Conservation (phyloP, 1,140 invertebrate species). For the Brachionus angularis region DNA sequence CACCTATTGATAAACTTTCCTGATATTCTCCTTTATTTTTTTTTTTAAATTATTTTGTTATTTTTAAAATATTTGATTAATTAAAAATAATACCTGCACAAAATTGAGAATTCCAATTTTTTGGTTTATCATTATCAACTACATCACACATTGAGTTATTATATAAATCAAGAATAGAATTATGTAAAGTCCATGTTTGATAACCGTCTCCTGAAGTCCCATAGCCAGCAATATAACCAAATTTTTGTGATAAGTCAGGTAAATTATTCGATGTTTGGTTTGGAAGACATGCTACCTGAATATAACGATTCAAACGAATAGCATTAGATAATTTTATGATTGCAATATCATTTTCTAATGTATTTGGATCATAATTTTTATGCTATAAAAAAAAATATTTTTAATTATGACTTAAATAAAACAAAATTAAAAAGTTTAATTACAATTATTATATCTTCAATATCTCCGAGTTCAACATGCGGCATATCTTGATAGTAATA, state of each 20-base stretch:
- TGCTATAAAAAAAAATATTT: neutral
- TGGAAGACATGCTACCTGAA: conserved; percentile 17
- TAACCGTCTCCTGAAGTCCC: neutral
- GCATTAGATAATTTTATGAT: neutral
- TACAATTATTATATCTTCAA: conserved; percentile 20
- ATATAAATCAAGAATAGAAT: neutral
- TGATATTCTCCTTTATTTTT: neutral
- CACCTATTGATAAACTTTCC: neutral
- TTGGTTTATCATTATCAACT: neutral
- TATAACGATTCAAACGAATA: neutral
- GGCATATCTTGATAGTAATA: conserved; percentile 16
- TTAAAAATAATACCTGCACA: conserved; percentile 33
- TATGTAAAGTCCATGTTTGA: neutral
- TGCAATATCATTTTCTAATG: conserved; percentile 20
- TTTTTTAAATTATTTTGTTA: too few relatives aligned
- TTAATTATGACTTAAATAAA: neutral
- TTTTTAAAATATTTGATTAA: too few relatives aligned
- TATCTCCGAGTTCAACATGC: conserved; percentile 8
- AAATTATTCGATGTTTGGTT: neutral
- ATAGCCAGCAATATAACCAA: conserved; percentile 19
- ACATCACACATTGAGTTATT: conserved; percentile 22
- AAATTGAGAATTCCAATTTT: conserved; percentile 35
- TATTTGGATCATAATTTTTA: neutral
- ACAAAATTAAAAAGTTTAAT: neutral
- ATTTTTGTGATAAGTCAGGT: neutral